phyloP scores from a whole-genome alignment of 2,888 invertebrate genomes.

The Epirrhoe alternata region DNA sequence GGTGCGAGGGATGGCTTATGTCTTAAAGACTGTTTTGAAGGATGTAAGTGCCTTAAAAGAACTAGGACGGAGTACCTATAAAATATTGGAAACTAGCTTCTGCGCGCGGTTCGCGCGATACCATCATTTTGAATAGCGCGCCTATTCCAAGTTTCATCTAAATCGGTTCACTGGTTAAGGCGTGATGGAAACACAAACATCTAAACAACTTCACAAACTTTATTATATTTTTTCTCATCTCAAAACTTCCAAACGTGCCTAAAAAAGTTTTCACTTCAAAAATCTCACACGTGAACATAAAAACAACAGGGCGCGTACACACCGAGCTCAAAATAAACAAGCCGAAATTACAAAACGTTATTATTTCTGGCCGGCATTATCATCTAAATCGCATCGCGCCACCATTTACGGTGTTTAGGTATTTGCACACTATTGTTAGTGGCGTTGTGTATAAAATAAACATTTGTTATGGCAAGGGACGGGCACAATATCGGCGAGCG shows the following conservation, averaged over 20 bases:
- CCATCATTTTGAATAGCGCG: too few relatives aligned
- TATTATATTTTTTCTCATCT: too few relatives aligned
- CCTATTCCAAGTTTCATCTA: too few relatives aligned
- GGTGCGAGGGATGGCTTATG: conserved; percentile 18
- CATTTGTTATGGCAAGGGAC: conserved; percentile 82
- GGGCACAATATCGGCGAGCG: conserved; percentile 76
- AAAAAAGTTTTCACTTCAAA: too few relatives aligned
- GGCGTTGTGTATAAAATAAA: conserved; percentile 85
- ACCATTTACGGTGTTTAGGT: conserved; percentile 83
- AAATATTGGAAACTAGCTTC: too few relatives aligned
- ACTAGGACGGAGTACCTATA: not conserved
- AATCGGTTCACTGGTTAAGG: too few relatives aligned
- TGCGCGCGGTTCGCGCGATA: too few relatives aligned
- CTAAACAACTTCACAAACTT: too few relatives aligned
- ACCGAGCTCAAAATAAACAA: conserved; percentile 61
- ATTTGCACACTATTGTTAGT: conserved; percentile 85
- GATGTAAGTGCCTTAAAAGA: not conserved
- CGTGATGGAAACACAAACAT: too few relatives aligned
- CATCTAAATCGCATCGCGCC: conserved; percentile 83
- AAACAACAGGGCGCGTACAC: conserved; percentile 46
- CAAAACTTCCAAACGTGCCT: too few relatives aligned
- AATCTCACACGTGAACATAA: conserved; percentile 43
- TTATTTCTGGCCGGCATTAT: conserved; percentile 80
- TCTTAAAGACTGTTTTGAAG: conserved; percentile 13
- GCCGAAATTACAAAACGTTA: conserved; percentile 71